Conservation (phyloP, 2,797 vertebrate species). For the Chloroceryle inda region DNA sequence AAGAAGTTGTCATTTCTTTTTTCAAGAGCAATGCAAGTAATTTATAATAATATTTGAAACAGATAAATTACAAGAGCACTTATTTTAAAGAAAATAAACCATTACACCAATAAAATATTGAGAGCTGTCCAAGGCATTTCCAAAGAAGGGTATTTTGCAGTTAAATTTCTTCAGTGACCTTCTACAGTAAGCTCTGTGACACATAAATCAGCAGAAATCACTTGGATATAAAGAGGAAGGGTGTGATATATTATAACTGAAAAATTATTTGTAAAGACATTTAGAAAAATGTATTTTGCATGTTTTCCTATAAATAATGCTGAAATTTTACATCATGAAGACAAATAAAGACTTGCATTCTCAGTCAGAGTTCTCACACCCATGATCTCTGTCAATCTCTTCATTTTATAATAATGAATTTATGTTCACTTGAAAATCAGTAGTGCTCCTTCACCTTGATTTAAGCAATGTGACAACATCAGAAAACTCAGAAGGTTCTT, state of each 20-base stretch:
- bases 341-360: neutral
- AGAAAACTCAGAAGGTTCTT: neutral
- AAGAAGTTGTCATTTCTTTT: neutral
- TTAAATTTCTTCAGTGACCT: neutral
- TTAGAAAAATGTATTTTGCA: neutral
- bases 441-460: neutral
- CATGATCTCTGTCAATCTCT: neutral
- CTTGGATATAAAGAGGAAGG: neutral
- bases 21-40: neutral
- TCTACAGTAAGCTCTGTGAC: neutral
- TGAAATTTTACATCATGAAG: neutral
- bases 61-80: neutral
- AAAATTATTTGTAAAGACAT: neutral
- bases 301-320: neutral
- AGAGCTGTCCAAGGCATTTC: neutral
- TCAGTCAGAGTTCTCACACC: neutral
- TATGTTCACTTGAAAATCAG: constrained; percentile 22
- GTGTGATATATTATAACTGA: neutral
- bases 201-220: constrained; percentile 18
- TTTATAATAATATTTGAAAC: neutral
- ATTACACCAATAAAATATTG: neutral
- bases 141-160: neutral
- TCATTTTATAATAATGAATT: neutral
- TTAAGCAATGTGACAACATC: neutral
- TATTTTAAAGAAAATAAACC: neutral